Conservation (phyloP, 2,888 invertebrate species). For the Cantharis rufa region DNA sequence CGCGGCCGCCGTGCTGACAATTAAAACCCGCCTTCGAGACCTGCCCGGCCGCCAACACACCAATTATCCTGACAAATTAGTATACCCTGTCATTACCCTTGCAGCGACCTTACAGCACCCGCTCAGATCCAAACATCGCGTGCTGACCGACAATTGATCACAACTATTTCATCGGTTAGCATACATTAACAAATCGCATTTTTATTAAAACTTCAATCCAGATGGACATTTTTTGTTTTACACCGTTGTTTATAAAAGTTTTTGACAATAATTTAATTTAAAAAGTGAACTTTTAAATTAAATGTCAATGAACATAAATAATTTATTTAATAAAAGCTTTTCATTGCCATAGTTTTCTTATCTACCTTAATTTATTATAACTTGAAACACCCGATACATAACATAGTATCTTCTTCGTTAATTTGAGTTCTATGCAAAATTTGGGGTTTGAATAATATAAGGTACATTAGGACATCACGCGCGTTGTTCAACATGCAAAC, state of each 20-base stretch:
- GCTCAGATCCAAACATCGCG: slow-evolving; percentile 30
- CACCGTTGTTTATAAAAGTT: slow-evolving; percentile 14
- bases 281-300: neutral
- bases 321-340: too few relatives aligned
- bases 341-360: too few relatives aligned
- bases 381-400: too few relatives aligned
- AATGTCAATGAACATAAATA: too few relatives aligned
- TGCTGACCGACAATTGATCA: slow-evolving; percentile 31
- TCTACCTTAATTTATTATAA: too few relatives aligned
- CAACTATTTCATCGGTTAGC: slow-evolving; percentile 34
- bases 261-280: neutral
- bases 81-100: slow-evolving; percentile 50
- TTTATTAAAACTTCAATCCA: slow-evolving; percentile 23
- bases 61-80: slow-evolving; percentile 55
- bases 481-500: too few relatives aligned
- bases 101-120: slow-evolving; percentile 33
- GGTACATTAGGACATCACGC: too few relatives aligned
- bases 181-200: slow-evolving; percentile 36
- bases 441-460: too few relatives aligned
- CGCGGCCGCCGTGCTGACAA: slow-evolving; percentile 51
- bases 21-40: slow-evolving; percentile 52
- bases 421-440: too few relatives aligned
- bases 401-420: too few relatives aligned
- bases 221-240: slow-evolving; percentile 16
- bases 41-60: slow-evolving; percentile 49